A percentile compares a stretch with the other conserved stretches of the same genome.
These are phyloP conservation scores for Athene noctua DNA, from an alignment of 2,113 vertebrate genomes.

Conservation along the genomic window DNA sequence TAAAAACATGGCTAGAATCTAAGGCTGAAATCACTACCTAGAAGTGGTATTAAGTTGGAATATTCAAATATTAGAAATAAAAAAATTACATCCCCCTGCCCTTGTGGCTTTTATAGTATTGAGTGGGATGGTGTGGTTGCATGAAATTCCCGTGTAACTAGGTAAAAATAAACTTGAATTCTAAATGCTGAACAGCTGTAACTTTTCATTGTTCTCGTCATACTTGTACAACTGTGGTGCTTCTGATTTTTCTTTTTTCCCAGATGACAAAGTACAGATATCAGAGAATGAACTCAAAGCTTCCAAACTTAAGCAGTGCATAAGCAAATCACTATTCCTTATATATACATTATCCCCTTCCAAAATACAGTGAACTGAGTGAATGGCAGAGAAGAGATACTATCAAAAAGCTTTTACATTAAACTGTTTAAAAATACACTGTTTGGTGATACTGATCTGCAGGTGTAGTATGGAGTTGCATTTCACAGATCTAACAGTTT, in stretches of 20 bases:
- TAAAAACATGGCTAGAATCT: not conserved
- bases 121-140: not conserved
- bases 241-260: not conserved
- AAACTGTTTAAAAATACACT: not conserved
- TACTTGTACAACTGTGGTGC: not conserved
- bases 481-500: not conserved
- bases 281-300: not conserved
- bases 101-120: not conserved
- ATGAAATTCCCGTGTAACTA: not conserved
- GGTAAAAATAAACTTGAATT: not conserved
- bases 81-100: not conserved
- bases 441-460: not conserved
- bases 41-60: not conserved
- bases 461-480: not conserved
- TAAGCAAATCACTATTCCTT: not conserved
- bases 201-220: not conserved
- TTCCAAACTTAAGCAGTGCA: not conserved
- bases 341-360: not conserved
- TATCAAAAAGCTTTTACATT: not conserved
- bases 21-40: not conserved
- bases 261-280: not conserved
- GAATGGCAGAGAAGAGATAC: not conserved
- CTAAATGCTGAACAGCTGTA: not conserved
- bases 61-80: not conserved
- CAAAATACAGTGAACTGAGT: not conserved